Conservation (phyloP, 1,140 invertebrate species). For the Bombus affinis region DNA sequence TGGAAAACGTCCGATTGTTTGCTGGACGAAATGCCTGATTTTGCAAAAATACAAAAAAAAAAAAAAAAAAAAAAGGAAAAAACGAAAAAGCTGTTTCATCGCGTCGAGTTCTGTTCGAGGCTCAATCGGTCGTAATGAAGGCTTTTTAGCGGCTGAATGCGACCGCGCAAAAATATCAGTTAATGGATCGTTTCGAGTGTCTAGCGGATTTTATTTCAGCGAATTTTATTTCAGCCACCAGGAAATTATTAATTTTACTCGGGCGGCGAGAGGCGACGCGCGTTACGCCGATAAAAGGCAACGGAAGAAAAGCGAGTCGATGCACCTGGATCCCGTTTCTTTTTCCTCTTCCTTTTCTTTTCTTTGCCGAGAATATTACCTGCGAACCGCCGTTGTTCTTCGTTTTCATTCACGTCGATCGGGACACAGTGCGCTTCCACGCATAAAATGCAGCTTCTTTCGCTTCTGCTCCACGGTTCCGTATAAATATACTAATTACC, state of each 20-base stretch:
- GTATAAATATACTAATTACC: slow-evolving; percentile 7
- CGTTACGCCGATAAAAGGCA: neutral
- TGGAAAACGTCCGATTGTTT: neutral
- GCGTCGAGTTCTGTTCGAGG: neutral
- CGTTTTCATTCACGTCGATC: neutral
- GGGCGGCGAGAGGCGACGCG: too few species aligned
- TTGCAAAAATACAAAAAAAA: neutral
- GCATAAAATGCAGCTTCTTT: neutral
- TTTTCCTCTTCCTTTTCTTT: neutral
- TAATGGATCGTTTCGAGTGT: slow-evolving; percentile 24
- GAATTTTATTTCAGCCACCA: slow-evolving; percentile 6
- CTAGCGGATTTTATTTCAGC: neutral
- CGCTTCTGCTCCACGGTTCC: neutral
- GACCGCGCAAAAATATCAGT: slow-evolving; percentile 2
- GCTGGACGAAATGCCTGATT: neutral
- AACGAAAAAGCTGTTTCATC: neutral
- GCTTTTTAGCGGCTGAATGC: neutral
- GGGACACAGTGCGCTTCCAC: neutral
- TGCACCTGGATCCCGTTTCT: neutral
- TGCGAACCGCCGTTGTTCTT: neutral
- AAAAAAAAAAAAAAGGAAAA: neutral
- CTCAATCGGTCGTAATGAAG: slow-evolving; percentile 13
- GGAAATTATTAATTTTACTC: slow-evolving; percentile 30
- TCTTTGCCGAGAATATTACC: neutral
- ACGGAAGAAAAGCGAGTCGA: neutral